Percentiles rank a stretch among this genome's conserved stretches.
Conservation (phyloP, 2,113 vertebrate genomes). For the Rynchops niger region DNA sequence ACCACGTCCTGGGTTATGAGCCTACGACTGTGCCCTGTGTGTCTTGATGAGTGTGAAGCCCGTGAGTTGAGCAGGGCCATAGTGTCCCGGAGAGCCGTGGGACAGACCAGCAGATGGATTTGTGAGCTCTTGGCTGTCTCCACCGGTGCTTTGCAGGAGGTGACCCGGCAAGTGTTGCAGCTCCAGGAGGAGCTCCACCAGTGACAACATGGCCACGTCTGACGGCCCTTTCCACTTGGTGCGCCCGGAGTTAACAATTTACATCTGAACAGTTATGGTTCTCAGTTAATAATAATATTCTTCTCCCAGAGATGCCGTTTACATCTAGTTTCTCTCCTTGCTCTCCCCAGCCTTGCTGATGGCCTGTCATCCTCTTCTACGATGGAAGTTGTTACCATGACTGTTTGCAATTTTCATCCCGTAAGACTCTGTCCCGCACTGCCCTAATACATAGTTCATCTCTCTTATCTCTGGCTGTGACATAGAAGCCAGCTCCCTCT, state of each 20-base stretch:
- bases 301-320: background rate
- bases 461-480: background rate
- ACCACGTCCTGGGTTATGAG: background rate
- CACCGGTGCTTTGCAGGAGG: background rate
- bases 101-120: background rate
- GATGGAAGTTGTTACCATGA: background rate
- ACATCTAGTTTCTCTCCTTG: background rate
- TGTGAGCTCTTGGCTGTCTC: background rate
- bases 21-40: no score
- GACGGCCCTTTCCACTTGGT: background rate
- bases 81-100: background rate
- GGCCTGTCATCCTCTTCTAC: background rate
- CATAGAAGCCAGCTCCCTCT: background rate
- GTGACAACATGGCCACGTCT: background rate
- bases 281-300: background rate
- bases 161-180: background rate
- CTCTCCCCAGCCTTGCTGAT: background rate
- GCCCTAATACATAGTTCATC: background rate
- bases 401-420: background rate
- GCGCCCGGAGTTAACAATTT: background rate
- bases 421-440: fast-evolving
- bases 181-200: background rate
- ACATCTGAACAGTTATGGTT: background rate
- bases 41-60: background rate
- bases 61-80: background rate